A percentile compares a stretch with the other conserved stretches of the same genome.
Evolutionary conservation across 1,140 invertebrate species (phyloP).

Genomic region (Ceratitis capitata): DNA sequence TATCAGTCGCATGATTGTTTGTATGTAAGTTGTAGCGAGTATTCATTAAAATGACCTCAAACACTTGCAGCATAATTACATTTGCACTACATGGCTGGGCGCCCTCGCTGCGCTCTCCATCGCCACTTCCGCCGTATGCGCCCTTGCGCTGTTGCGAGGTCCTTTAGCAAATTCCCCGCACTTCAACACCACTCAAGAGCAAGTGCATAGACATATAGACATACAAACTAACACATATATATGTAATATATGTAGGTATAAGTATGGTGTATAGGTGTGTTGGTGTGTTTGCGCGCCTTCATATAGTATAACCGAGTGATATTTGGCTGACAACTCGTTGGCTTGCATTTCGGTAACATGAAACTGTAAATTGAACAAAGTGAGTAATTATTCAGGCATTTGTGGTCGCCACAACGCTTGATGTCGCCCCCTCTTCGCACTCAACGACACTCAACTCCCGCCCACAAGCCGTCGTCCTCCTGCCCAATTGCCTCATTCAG

Average conservation of each 20-base stretch:
- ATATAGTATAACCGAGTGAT: background rate
- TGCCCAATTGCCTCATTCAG: background rate
- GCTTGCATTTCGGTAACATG: background rate
- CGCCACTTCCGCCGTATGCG: background rate
- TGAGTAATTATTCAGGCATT: constrained; percentile 35
- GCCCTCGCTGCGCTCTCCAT: background rate
- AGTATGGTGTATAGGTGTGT: background rate
- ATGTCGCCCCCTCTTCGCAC: background rate
- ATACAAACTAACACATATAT: too few relatives aligned
- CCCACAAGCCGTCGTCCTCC: background rate
- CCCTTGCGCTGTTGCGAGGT: background rate
- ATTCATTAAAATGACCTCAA: constrained; percentile 34
- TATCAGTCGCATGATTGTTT: background rate
- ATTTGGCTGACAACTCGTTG: constrained; percentile 4
- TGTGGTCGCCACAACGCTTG: background rate
- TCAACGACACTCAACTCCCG: background rate
- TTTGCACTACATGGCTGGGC: background rate
- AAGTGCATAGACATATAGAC: too few relatives aligned
- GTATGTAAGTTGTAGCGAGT: too few relatives aligned
- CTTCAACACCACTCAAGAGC: background rate
- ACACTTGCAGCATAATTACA: constrained; percentile 35
- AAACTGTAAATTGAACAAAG: constrained; percentile 31
- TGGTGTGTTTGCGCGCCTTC: background rate
- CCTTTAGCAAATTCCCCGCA: background rate
- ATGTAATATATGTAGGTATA: background rate